A percentile compares a stretch with the other conserved stretches of the same genome.
These are phyloP conservation scores for Schlechtendalia chinensis DNA, from an alignment of 1,140 invertebrate genomes.

Conservation along the genomic window DNA sequence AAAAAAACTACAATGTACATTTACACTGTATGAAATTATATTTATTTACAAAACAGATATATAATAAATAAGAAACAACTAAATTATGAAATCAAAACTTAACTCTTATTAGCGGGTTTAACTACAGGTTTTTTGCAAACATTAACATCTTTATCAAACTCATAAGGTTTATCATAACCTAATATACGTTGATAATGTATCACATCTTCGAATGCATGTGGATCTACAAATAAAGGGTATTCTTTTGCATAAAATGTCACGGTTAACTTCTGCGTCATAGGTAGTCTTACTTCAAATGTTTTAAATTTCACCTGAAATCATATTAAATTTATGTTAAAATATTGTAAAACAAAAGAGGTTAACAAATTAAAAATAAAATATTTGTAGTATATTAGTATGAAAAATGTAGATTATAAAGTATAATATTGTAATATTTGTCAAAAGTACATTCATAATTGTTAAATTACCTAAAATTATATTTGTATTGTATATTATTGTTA, in stretches of 20 bases:
- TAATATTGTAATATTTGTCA: no score
- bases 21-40: neutral
- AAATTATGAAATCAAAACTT: neutral
- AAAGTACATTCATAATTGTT: no score
- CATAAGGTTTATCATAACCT: slow-evolving; percentile 86
- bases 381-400: no score
- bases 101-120: slow-evolving; percentile 24
- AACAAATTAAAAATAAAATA: no score
- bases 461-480: no score
- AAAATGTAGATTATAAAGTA: no score
- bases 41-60: slow-evolving; percentile 13
- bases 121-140: slow-evolving; percentile 27
- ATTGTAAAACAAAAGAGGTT: neutral
- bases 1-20: neutral
- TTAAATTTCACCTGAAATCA: slow-evolving; percentile 70
- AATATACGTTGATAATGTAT: slow-evolving; percentile 79
- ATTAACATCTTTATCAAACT: slow-evolving; percentile 64
- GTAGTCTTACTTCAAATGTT: slow-evolving; percentile 72
- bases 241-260: slow-evolving; percentile 72
- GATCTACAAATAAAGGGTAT: slow-evolving; percentile 74
- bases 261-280: slow-evolving; percentile 78
- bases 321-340: neutral
- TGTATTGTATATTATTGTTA: no score
- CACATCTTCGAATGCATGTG: slow-evolving; percentile 66
- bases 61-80: slow-evolving; percentile 4